These are phyloP conservation scores for Ataeniobius toweri DNA, from an alignment of 2,797 vertebrate genomes.

Conservation along the genomic window DNA sequence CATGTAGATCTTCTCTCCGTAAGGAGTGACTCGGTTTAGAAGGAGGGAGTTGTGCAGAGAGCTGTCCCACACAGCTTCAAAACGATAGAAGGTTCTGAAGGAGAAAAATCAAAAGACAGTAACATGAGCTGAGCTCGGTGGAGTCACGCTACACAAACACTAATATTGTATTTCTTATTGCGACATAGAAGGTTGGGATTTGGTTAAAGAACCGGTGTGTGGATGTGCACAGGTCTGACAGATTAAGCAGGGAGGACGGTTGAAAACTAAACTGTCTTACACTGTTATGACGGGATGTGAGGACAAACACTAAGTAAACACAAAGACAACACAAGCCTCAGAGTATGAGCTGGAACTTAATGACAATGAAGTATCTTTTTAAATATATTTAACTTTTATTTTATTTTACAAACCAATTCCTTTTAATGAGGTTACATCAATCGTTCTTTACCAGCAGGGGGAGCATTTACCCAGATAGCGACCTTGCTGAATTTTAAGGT, in stretches of 20 bases:
- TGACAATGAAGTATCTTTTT: not conserved
- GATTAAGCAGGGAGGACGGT: constrained; percentile 10
- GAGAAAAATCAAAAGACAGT: not conserved
- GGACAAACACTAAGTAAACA: constrained; percentile 35
- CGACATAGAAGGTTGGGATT: not conserved
- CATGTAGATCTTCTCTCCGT: constrained; percentile 98
- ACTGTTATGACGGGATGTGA: constrained; percentile 34
- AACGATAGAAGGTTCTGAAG: constrained; percentile 93
- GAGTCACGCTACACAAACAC: not conserved
- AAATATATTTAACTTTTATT: not conserved
- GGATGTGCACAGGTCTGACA: constrained; percentile 7
- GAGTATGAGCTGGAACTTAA: constrained; percentile 14
- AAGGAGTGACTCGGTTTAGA: constrained; percentile 94
- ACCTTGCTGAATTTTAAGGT: constrained; percentile 23
- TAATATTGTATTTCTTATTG: not conserved
- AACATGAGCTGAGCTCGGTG: not conserved
- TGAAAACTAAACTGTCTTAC: constrained; percentile 32
- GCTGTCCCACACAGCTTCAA: constrained; percentile 98
- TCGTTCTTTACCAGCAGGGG: constrained; percentile 56
- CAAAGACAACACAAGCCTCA: constrained; percentile 26
- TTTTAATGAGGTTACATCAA: constrained; percentile 9
- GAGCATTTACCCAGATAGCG: constrained; percentile 30
- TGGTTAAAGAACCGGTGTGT: not conserved
- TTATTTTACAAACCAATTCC: not conserved
- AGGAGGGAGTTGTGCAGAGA: constrained; percentile 98